Evolutionary conservation across 2,888 invertebrate species (phyloP).

Genomic region (Pseudeuparius sepicola): DNA sequence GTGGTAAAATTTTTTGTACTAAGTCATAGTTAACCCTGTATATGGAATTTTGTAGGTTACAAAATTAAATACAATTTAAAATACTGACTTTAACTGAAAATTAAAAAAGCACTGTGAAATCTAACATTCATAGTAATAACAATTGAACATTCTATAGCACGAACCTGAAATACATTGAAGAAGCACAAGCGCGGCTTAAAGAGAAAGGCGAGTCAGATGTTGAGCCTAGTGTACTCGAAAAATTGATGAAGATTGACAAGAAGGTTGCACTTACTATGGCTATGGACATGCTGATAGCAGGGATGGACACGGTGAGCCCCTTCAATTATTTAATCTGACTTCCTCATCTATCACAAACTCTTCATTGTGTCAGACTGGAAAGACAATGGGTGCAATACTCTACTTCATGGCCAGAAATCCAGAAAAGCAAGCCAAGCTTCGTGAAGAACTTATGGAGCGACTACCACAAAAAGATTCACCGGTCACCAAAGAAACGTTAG

Average conservation of each 20-base stretch:
- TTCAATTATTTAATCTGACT: no score
- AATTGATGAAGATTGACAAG: no score
- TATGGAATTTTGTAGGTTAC: no score
- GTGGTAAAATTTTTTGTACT: no score
- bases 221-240: conserved; percentile 53
- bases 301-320: conserved; percentile 62
- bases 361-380: conserved; percentile 39
- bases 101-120: no score
- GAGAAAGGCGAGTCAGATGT: conserved; percentile 35
- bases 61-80: no score
- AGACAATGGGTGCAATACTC: conserved; percentile 36
- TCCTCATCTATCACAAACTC: no score
- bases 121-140: no score
- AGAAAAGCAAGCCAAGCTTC: conserved; percentile 37
- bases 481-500: conserved; percentile 35
- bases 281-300: conserved; percentile 59
- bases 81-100: no score
- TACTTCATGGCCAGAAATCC: conserved; percentile 40
- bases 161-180: conserved; percentile 29
- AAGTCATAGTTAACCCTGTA: no score
- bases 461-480: conserved; percentile 29
- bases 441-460: conserved; percentile 33
- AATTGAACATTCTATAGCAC: conserved; percentile 28
- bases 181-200: conserved; percentile 21
- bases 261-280: conserved; percentile 56